phyloP scores from a whole-genome alignment of 2,797 vertebrate genomes.

The Oreortyx pictus region DNA sequence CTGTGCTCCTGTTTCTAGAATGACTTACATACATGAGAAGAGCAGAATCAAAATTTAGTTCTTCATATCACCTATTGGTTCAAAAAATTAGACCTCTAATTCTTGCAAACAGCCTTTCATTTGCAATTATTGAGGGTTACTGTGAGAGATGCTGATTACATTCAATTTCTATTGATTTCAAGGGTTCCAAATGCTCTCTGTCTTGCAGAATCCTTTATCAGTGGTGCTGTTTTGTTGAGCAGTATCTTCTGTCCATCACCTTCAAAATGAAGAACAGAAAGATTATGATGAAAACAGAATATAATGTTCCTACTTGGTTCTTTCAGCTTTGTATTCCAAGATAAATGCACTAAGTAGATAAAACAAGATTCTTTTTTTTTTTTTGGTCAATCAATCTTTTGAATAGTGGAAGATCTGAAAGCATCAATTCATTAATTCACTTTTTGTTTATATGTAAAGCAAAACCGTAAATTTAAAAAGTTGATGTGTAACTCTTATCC shows the following conservation, averaged over 20 bases:
- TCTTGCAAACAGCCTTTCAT: neutral
- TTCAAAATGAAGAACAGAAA: conserved; percentile 22
- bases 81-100: neutral
- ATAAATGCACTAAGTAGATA: neutral
- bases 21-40: neutral
- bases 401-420: neutral
- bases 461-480: neutral
- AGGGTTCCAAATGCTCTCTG: neutral
- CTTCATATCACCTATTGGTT: neutral
- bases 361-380: neutral
- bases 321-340: neutral
- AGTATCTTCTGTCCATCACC: neutral
- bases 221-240: neutral
- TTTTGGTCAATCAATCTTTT: neutral
- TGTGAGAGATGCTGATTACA: neutral
- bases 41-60: neutral
- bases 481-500: neutral
- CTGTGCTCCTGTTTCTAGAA: neutral
- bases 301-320: neutral
- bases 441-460: neutral
- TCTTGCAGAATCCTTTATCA: neutral
- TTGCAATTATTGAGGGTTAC: neutral
- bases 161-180: neutral
- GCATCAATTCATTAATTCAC: neutral
- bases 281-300: neutral